Conservation (phyloP, 2,888 invertebrate species). For the Pelosia muscerda region DNA sequence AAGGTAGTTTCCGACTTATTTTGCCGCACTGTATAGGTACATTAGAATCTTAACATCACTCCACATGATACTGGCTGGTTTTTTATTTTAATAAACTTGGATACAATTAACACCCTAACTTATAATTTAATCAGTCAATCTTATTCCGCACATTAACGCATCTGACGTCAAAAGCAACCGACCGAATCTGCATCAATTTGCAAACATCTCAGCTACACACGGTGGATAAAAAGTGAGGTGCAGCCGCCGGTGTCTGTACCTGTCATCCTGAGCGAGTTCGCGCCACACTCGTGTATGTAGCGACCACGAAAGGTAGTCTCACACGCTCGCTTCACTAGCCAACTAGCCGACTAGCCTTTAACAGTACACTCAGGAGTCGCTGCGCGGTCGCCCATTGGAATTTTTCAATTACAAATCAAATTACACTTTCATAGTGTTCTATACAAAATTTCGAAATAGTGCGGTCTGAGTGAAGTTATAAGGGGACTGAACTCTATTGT, state of each 20-base stretch:
- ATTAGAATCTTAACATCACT: neutral
- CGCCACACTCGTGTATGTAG: conserved; percentile 74
- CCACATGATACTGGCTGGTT: neutral
- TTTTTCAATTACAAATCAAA: conserved; percentile 76
- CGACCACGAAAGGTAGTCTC: conserved; percentile 74
- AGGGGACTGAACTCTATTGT: conserved; percentile 59
- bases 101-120: neutral
- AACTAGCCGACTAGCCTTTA: conserved; percentile 30
- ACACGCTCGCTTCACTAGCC: conserved; percentile 52
- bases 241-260: conserved; percentile 60
- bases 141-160: conserved; percentile 40
- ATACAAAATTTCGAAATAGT: conserved; percentile 65
- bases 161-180: conserved; percentile 48
- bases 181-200: conserved; percentile 53
- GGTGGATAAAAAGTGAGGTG: conserved; percentile 71
- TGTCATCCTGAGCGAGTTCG: conserved; percentile 68
- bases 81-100: too few species aligned
- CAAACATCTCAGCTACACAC: conserved; percentile 56
- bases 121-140: neutral
- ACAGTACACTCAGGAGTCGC: conserved; percentile 30
- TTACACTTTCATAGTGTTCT: conserved; percentile 70
- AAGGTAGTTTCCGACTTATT: too few species aligned
- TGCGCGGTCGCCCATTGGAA: conserved; percentile 57
- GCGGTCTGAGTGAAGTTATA: conserved; percentile 67
- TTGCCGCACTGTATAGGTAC: neutral